Evolutionary conservation across 2,888 invertebrate species (phyloP).

Genomic region (Coenonympha glycerion): DNA sequence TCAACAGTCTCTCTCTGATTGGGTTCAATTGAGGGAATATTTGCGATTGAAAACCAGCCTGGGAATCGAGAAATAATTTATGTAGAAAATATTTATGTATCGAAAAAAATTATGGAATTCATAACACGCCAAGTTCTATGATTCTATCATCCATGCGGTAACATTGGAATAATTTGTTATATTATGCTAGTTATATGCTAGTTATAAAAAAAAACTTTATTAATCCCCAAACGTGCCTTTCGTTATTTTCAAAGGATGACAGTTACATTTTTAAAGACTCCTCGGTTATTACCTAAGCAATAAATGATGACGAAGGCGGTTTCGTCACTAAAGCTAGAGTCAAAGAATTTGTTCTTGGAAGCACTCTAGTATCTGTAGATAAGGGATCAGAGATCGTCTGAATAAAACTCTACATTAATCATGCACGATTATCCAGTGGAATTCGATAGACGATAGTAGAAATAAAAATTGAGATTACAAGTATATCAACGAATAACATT

Average conservation of each 20-base stretch:
- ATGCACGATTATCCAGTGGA: slow-evolving; percentile 6
- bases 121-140: no score
- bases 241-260: slow-evolving; percentile 1
- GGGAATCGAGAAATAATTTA: no score
- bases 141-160: no score
- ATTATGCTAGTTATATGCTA: background rate
- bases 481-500: background rate
- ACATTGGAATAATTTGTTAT: background rate
- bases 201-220: background rate
- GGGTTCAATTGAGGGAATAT: no score
- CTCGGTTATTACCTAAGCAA: slow-evolving; percentile 53
- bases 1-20: no score
- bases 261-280: slow-evolving; percentile 29
- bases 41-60: no score
- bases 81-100: no score
- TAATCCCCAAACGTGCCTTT: background rate
- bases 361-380: slow-evolving; percentile 49
- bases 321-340: slow-evolving; percentile 47
- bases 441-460: slow-evolving; percentile 1
- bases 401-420: slow-evolving; percentile 6
- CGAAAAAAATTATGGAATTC: no score
- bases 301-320: slow-evolving; percentile 50
- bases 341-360: slow-evolving; percentile 58
- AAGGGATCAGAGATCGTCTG: slow-evolving; percentile 54
- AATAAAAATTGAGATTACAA: background rate